Base-by-base conservation (phyloP, 2,888 invertebrate genomes). In the Tetropium fuscum region DNA sequence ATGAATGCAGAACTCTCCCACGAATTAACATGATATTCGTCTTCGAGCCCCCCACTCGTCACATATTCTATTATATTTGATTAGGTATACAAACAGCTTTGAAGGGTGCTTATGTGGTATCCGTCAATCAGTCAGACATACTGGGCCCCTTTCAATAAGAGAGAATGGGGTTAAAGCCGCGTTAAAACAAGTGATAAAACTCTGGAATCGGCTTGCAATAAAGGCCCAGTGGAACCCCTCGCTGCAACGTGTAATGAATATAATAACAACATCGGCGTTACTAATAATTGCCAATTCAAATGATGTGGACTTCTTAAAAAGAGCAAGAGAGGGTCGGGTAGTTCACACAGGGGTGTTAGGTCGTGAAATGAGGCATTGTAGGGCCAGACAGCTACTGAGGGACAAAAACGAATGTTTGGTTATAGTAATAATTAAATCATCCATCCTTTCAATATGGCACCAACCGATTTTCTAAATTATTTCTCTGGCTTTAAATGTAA, bases 201-300 rank as follows among this genome's bases (percentile, higher is more conserved):
- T 53, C 40, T 22, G 56, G 57, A 54, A 56, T 53, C 36, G 41
- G 53, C 48, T 44, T 32, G 56, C 67, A 60, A 64, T 56, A 55
- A 57, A 61, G 51, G 59, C 53, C 63, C 53, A 34, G 61, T 55
- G 58, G 57, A 66, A 60, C 72, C 69, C 70, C 67, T 66, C 49
- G 53, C 53, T 43, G 62, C 56, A 53, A 64, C 65, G 71, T 74
- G 74, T 75, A 75, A 75, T 75, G 75, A 74, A 74, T 75, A 74
- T 74, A 74, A 74, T 74, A 75, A 75, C 73, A 75, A 73, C 73
- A 75, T 70, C 67, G 72, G 64, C 69, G 70, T 69, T 61, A 64
- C 71, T 69, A 69, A 74, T 75, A 75, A 75, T 75, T 75, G 74
- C 70, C 74, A 70, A 74, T 74, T 75, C 73, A 71, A 71, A 71